phyloP scores from a whole-genome alignment of 37 sponge, comb jelly and placozoan genomes.

The Hormiphora californensis region DNA sequence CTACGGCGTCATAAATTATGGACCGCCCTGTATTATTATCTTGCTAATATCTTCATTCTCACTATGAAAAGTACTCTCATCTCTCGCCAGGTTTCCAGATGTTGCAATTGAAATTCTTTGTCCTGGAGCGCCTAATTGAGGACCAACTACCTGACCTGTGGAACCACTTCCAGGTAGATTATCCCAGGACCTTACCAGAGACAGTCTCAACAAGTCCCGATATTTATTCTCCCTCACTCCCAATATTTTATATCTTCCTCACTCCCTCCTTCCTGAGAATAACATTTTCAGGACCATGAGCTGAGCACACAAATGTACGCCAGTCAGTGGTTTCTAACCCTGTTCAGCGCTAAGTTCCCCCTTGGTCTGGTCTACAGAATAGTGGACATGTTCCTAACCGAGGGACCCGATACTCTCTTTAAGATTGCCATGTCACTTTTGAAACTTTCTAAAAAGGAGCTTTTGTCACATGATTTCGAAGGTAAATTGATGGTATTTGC shows the following conservation, averaged over 20 bases:
- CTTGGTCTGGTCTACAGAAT: conserved; percentile 76
- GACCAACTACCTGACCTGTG: conserved; percentile 72
- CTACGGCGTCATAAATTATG: no score
- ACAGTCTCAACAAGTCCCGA: no score
- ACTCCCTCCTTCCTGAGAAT: neutral
- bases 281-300: conserved; percentile 36
- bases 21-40: no score
- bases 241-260: no score
- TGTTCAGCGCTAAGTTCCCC: conserved; percentile 97
- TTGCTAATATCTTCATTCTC: neutral
- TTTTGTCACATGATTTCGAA: conserved; percentile 61
- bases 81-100: conserved; percentile 17
- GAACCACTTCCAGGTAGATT: conserved; percentile 64
- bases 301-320: conserved; percentile 96
- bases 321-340: conserved; percentile 96
- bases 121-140: conserved; percentile 76
- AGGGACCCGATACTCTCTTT: conserved; percentile 54
- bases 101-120: conserved; percentile 77
- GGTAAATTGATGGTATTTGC: conserved; percentile 53
- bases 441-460: conserved; percentile 10
- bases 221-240: no score
- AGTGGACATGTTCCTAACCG: conserved; percentile 90
- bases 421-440: conserved; percentile 43
- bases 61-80: neutral
- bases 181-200: no score